Percentiles rank a stretch among this genome's conserved stretches.
phyloP scores from a whole-genome alignment of 2,113 vertebrate genomes.

The Urocynchramus pylzowi region DNA sequence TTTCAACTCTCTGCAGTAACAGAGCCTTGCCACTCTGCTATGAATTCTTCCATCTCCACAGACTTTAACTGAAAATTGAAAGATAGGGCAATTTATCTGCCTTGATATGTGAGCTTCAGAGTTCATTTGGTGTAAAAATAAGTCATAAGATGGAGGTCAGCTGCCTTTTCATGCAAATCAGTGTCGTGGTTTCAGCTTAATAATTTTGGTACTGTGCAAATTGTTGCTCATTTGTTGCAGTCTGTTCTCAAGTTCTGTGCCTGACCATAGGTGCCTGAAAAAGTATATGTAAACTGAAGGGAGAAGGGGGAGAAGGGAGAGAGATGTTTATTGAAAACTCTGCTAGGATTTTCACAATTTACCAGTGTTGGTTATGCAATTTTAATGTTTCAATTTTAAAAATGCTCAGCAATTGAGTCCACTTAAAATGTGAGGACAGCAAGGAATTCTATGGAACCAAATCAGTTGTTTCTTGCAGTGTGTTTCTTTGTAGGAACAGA shows the following conservation, averaged over 20 bases:
- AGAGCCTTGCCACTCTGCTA: neutral
- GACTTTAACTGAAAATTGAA: neutral
- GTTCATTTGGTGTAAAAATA: constrained; percentile 39
- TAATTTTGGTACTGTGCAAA: constrained; percentile 11
- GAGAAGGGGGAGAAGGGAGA: neutral
- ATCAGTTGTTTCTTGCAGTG: neutral
- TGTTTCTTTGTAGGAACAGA: neutral
- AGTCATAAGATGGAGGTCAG: constrained; percentile 24
- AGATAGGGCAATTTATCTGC: neutral
- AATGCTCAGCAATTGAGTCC: neutral
- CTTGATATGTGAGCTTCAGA: neutral
- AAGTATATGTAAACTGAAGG: neutral
- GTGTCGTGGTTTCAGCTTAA: neutral
- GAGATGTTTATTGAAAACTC: neutral
- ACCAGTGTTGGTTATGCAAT: neutral
- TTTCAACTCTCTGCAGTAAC: neutral
- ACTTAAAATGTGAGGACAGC: neutral
- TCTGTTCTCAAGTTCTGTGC: constrained; percentile 29
- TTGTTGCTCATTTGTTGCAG: constrained; percentile 20
- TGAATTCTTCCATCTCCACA: neutral
- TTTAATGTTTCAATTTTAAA: neutral
- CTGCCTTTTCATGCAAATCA: constrained; percentile 44
- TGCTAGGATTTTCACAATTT: neutral
- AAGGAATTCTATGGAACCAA: neutral
- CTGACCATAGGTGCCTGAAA: neutral